Evolutionary conservation across 2,113 vertebrate species (phyloP).

Genomic region (Parus major): DNA sequence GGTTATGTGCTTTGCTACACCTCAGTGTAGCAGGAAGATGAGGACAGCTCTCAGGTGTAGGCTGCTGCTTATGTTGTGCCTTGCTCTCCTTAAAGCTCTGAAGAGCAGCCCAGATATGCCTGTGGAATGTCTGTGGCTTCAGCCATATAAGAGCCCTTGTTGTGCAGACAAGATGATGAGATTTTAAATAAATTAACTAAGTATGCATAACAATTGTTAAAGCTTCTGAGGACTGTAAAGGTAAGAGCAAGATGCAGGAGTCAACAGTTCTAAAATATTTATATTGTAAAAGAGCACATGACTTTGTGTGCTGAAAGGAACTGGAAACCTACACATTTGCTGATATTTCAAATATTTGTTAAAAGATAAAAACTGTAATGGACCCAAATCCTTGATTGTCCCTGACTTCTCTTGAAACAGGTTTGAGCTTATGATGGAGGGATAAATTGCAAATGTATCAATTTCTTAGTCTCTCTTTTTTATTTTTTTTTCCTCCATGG

Average conservation of each 20-base stretch:
- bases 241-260: neutral
- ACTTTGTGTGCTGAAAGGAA: neutral
- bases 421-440: neutral
- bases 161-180: neutral
- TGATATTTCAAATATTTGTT: neutral
- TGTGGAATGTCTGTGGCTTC: neutral
- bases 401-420: neutral
- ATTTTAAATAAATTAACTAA: neutral
- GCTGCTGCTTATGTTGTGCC: neutral
- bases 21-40: neutral
- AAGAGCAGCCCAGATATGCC: neutral
- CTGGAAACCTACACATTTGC: neutral
- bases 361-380: neutral
- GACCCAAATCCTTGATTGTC: neutral
- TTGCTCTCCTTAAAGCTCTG: neutral
- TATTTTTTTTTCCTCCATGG: accelerated
- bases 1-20: neutral
- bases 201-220: neutral
- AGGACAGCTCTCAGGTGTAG: neutral
- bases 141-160: neutral
- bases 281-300: neutral
- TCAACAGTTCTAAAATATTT: neutral
- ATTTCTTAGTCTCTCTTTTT: neutral
- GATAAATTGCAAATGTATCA: neutral
- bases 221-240: neutral